Evolutionary conservation across 1,140 invertebrate genomes (phyloP).

Genomic region (Habropoda laboriosa): DNA sequence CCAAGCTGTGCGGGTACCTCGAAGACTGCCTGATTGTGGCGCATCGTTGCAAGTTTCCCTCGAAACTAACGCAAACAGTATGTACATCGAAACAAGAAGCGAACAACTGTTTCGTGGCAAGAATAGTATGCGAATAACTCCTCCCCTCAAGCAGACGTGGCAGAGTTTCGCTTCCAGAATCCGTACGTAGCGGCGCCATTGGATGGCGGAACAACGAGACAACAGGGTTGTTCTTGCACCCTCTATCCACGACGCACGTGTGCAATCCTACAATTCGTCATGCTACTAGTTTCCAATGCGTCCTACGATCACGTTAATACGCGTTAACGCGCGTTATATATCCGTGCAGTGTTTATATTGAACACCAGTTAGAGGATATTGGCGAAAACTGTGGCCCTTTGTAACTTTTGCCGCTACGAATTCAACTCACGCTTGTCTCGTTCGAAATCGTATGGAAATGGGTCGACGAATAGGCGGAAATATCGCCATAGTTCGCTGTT

Average conservation of each 20-base stretch:
- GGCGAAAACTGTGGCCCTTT: background rate
- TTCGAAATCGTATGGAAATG: background rate
- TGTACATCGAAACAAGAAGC: background rate
- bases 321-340: conserved; percentile 63
- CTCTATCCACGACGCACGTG: conserved; percentile 48
- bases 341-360: conserved; percentile 56
- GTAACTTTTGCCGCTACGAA: background rate
- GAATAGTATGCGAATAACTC: background rate
- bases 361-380: conserved; percentile 56
- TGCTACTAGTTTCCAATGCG: conserved; percentile 58
- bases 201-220: conserved; percentile 8
- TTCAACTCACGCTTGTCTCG: background rate
- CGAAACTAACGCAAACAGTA: background rate
- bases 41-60: background rate
- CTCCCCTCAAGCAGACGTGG: no score
- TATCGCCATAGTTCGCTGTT: no score
- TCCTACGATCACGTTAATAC: conserved; percentile 57
- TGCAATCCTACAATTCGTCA: conserved; percentile 54
- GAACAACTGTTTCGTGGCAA: background rate
- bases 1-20: background rate
- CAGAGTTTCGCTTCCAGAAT: background rate
- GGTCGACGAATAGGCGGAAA: no score
- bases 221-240: conserved; percentile 22
- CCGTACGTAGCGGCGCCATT: conserved; percentile 40
- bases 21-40: background rate